Base-by-base conservation (phyloP, 2,888 invertebrate species). In the Chrysodeixis includens region DNA sequence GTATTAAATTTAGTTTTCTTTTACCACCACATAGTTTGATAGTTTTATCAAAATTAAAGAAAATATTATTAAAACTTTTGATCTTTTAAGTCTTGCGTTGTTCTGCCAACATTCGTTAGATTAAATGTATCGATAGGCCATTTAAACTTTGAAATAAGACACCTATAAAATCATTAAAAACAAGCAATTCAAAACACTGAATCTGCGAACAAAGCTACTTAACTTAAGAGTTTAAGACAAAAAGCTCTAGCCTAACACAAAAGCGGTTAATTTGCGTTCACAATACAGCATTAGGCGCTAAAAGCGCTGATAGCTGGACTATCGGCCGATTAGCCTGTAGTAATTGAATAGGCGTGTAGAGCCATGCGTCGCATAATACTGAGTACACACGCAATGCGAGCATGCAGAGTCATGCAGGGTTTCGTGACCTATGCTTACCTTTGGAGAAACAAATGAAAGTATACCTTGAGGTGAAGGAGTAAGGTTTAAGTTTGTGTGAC, bases 341-440 rank as follows among this genome's bases (percentile, higher is more conserved):
- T 90, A 90, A 91, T 90, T 90, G 88, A 88, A 89, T 86, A 87
- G 85, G 80, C 88, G 76, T 88, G 88, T 89, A 83, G 71, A 64
- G 62, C 61, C 79, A 78, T 30, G 66, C 56, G 62, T 62, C 60
- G 69, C 62, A 62, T 83, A 81, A 84, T 83, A 82, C 71, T 62
- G 22, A 46, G 51, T 52, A 58, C 44, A 67, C 88, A 86, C 83
- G 87, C 86, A 68, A 86, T 58, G n/a, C n/a, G n/a, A n/a, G n/a
- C n/a, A n/a, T 3, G 60, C 30, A 8, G 16, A 14, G 14, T n/a
- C n/a, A n/a, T 14, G 30, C 12, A 30, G 26, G 1, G 40, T 14
- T 40, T 32, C 12, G 54, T 35, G 20, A 10, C 30, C 51, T 40
- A n/a, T n/a, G 40, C n/a, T n/a, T n/a, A 35, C 35, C n/a, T 14